These are phyloP conservation scores for Scyliorhinus canicula DNA, from an alignment of 2,797 vertebrate species.

Conservation along the genomic window DNA sequence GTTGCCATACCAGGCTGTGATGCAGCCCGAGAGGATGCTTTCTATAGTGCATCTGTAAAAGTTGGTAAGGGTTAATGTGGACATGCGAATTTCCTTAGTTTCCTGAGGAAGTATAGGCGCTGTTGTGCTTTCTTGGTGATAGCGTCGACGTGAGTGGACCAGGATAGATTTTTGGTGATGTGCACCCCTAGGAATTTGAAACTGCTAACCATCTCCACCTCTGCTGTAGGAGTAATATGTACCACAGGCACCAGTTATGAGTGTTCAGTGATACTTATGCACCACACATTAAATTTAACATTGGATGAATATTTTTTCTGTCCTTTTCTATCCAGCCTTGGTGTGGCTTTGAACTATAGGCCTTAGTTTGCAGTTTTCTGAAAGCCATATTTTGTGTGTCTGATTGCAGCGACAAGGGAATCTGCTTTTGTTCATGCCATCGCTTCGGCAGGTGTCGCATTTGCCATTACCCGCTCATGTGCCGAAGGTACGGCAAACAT, in stretches of 20 bases:
- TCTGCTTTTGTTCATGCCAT: constrained; percentile 94
- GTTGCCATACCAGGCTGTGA: too few species aligned
- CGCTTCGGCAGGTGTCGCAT: constrained; percentile 87
- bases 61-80: too few species aligned
- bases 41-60: too few species aligned
- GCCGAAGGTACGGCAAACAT: constrained; percentile 83
- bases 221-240: not conserved
- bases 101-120: too few species aligned
- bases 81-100: too few species aligned
- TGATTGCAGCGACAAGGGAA: constrained; percentile 78
- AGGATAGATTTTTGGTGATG: too few species aligned
- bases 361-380: not conserved
- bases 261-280: not conserved
- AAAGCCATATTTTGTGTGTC: not conserved
- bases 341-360: not conserved
- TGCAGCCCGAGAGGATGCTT: too few species aligned
- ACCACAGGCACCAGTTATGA: not conserved
- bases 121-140: too few species aligned
- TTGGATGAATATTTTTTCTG: not conserved
- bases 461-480: constrained; percentile 90
- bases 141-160: too few species aligned
- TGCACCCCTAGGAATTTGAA: too few species aligned
- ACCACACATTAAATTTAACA: not conserved
- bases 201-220: too few species aligned
- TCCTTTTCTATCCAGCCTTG: not conserved